Base-by-base conservation (phyloP, 2,888 invertebrate species). In the Agrotis puta region DNA sequence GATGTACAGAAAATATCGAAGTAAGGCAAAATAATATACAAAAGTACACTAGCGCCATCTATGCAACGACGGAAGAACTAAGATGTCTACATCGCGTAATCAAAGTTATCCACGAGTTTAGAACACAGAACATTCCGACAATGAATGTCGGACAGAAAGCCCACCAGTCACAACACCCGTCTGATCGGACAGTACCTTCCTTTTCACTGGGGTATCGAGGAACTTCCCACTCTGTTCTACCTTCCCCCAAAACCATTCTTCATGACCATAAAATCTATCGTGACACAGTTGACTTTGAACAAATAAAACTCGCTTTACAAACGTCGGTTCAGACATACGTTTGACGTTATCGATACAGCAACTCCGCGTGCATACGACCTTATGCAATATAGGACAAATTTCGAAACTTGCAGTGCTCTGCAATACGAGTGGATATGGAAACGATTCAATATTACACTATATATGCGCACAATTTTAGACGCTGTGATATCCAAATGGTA, bases 391-490 rank as follows among this genome's bases (percentile, higher is more conserved):
- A 51, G 24, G 43, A 13, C 59, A 64, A 43, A 18, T 48, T 51
- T 48, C 24, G 33, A 13, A 57, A 58, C 33, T 33, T 39, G 9
- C 27, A 20, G 61, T 47, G 45, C 33, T 33, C 13, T 57, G 66
- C 27, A 51, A 14, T 54, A 51, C 27, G 50, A 47, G 24, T 33
- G 33, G 33, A 68, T 72, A 79, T 63, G 24, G 43, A 39, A 68
- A 65, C 68, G 43, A 67, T 48, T 24, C 58, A 24, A 65, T 54
- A 56, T 59, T 24, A 43, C 27, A 53, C 16, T 64, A 67, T 54
- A 4, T 50, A 27, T 51, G 47, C 13, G 14, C 2, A 33, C 24
- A 64, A 53, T 20, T 77, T 58, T 27, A 16, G 3, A 22, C 9
- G 5, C 2, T 39, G 4, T 22, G 13, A 4, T 47, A 14, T 2